phyloP scores from a whole-genome alignment of 2,888 invertebrate species.

The Cheilosia grossa region DNA sequence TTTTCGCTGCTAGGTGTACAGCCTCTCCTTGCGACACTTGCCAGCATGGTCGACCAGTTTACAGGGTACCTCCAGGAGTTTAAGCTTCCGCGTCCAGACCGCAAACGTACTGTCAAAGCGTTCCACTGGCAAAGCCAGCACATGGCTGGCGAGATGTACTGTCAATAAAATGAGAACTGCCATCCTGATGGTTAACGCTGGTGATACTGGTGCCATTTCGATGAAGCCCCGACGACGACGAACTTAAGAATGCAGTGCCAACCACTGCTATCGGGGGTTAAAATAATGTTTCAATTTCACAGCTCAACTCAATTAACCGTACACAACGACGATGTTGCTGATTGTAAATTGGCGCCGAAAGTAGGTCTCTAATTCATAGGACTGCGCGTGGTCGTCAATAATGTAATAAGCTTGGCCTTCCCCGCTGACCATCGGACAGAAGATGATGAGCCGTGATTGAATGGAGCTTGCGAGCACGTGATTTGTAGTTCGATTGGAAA shows the following conservation, averaged over 20 bases:
- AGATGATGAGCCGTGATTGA: constrained; percentile 8
- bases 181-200: constrained; percentile 9
- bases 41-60: constrained; percentile 43
- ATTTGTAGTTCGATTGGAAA: constrained; percentile 17
- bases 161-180: constrained; percentile 22
- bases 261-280: constrained; percentile 5
- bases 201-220: constrained; percentile 30
- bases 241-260: constrained; percentile 28
- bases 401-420: constrained; percentile 51
- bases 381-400: constrained; percentile 35
- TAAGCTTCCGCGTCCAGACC: constrained; percentile 32
- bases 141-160: constrained; percentile 4
- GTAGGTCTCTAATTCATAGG: constrained; percentile 55
- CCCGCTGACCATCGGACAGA: not conserved
- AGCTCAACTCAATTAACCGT: constrained; percentile 18
- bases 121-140: constrained; percentile 21
- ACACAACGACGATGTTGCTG: constrained; percentile 11
- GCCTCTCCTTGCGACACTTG: constrained; percentile 33
- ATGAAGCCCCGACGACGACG: constrained; percentile 12
- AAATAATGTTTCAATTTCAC: constrained; percentile 29
- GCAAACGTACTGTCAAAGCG: not conserved
- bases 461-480: constrained; percentile 20
- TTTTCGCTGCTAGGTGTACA: not conserved
- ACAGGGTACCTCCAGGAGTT: constrained; percentile 36
- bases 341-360: constrained; percentile 48